Evolutionary conservation across 2,113 vertebrate genomes (phyloP), one percentile per base, ranked within the genome.

Genomic region (Spermophilus dauricus): DNA sequence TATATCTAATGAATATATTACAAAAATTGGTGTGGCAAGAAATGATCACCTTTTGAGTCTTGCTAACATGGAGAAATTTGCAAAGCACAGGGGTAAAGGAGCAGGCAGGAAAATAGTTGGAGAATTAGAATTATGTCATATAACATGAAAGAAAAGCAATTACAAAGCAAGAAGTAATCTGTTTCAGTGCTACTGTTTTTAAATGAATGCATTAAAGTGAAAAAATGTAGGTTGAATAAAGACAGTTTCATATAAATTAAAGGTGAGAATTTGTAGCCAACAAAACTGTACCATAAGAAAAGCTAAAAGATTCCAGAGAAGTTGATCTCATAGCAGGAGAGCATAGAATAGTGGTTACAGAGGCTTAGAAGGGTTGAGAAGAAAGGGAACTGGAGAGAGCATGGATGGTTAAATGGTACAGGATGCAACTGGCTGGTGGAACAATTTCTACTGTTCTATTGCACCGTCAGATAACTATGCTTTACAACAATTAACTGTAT

Each of bases 161-260:
- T 70, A 75, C 9, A 20, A 84, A 73, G 20, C 16, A 69, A 14
- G 12, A 7, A 75, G 37, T 67, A 45, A 53, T 73, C 30, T 73
- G 14, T 82, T 90, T 83, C 6, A 83, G 1, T 73, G 51, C 8
- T 70, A 20, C 58, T 56, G 37, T 83, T 90, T 58, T 69, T 88
- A 94, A 75, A 16, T 63, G 86, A 34, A 65, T 77, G 10, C 20
- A 42, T 34, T 34, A 13, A 88, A 67, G 6, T 58, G 17, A 51
- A 58, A 87, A 87, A 22, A 63, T 39, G 5, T 37, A 22, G n/a
- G 26, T 83, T 2, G 2, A 87, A 42, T 94, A 70, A 87, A 78
- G 56, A 80, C 37, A 58, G 37, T 89, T 77, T 96, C 67, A 85
- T 89, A 58, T 69, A 61, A 94, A 45, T 75, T 86, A 89, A 67